Base-by-base conservation (phyloP, 2,797 vertebrate species). In the Jordanella pulchra region DNA sequence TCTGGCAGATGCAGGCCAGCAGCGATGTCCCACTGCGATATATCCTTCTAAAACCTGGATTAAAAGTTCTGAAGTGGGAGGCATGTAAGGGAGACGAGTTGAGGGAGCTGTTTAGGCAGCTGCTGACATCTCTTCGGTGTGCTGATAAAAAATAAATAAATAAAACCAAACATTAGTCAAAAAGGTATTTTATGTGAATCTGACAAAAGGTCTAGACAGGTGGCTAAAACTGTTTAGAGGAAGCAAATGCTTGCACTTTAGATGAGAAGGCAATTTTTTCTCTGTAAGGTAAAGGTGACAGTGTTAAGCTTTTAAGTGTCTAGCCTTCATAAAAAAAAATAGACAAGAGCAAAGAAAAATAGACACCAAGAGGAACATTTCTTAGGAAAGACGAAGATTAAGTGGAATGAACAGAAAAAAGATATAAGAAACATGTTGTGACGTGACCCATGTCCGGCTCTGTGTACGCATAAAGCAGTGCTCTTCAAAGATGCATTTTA, bases 401-500 rank as follows among this genome's bases (percentile, higher is more conserved):
- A 91, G 90, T 80, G 73, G 78, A 81, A 78, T 51, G 25, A 77
- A 67, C 39, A 84, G 70, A 79, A 78, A 39, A 84, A 39, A 83
- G 78, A 82, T 80, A 78, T 86, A 79, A 73, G 86, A 81, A 73
- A 72, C 86, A 80, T 82, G 81, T 82, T 80, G 89, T 84, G 86
- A 88, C 68, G 86, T 89, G 91, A 92, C 90, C 91, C 85, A 21
- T 86, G 86, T 90, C 88, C 87, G 45, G 78, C 81, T 77, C 72
- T 7, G 51, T 75, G 87, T 87, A 65, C 73, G 69, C 84, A 85
- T 83, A 84, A 87, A 84, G 89, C 86, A 79, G 88, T 86, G 87
- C 89, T 90, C 89, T 90, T 81, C 87, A 81, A 77, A 91, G 81
- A 89, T 85, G 66, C 82, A 79, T 90, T 88, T 82, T 81, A 84